Evolutionary conservation across 64 coral and sea anemone species (phyloP).

Genomic region (Montipora foliosa): DNA sequence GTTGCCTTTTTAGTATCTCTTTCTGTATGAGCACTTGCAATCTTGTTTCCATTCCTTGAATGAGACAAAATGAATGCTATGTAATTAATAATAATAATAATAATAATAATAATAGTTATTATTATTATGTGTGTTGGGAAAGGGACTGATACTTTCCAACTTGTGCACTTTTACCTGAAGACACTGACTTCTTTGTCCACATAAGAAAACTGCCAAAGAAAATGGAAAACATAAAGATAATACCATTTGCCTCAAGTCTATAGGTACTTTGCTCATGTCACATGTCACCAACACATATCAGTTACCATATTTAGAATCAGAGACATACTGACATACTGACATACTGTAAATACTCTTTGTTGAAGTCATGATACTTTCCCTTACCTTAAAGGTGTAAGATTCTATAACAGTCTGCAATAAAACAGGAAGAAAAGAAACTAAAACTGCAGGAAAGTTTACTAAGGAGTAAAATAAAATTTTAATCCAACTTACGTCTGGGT

Average conservation of each 20-base stretch:
- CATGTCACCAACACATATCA: no score
- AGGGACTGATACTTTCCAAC: background rate
- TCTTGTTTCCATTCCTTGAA: slow-evolving; percentile 92
- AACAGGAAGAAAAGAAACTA: background rate
- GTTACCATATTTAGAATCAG: no score
- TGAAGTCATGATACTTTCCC: background rate
- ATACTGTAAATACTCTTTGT: no score
- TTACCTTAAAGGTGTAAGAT: slow-evolving; percentile 94
- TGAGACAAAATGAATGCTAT: background rate
- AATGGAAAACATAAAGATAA: background rate
- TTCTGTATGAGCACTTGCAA: slow-evolving; percentile 96
- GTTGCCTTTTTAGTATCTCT: slow-evolving; percentile 97
- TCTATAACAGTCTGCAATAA: slow-evolving; percentile 83
- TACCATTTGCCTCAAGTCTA: no score
- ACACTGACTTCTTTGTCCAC: slow-evolving; percentile 90
- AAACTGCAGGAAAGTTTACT: background rate
- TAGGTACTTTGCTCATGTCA: no score
- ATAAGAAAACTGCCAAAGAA: slow-evolving; percentile 85
- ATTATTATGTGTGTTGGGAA: background rate
- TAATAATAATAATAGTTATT: no score
- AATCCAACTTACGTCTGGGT: slow-evolving; percentile 88
- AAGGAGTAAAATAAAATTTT: background rate
- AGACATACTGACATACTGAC: no score
- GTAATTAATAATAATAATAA: background rate
- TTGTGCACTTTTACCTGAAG: slow-evolving; percentile 68